phyloP scores from a whole-genome alignment of 2,113 vertebrate genomes.

The Hippoglossus stenolepis region DNA sequence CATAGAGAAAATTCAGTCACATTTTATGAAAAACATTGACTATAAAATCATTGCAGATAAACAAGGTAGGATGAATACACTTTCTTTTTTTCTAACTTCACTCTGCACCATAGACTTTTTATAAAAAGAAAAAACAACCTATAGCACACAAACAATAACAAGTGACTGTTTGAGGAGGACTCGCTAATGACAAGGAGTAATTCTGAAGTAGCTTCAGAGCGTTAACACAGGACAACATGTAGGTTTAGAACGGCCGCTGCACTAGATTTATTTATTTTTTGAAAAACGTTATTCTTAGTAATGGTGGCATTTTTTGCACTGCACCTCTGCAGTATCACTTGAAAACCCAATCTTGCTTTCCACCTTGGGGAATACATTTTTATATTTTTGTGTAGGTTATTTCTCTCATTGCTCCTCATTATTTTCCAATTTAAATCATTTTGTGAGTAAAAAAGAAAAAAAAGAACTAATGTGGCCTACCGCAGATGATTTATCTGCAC shows the following conservation, averaged over 20 bases:
- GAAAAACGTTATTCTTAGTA: background rate
- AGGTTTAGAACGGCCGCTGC: background rate
- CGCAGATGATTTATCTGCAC: conserved; percentile 11
- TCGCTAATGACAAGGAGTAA: too few species aligned
- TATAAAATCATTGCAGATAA: too few species aligned
- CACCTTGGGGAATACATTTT: background rate
- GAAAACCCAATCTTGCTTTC: background rate
- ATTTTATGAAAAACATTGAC: too few species aligned
- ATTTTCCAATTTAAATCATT: conserved; percentile 15
- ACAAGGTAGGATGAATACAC: too few species aligned
- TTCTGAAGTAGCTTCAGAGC: too few species aligned
- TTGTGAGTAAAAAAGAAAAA: background rate
- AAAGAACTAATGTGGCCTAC: background rate
- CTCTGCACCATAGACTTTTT: too few species aligned
- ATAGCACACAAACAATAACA: too few species aligned
- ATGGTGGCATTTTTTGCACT: background rate
- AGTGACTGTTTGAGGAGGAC: too few species aligned
- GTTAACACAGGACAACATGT: background rate
- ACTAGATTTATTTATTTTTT: background rate
- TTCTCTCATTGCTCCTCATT: background rate
- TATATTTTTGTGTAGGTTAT: background rate
- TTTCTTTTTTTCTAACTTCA: too few species aligned
- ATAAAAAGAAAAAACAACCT: too few species aligned
- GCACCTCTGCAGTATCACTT: background rate
- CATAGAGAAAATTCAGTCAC: too few species aligned